These are phyloP conservation scores for Fulica atra DNA, from an alignment of 2,113 vertebrate species.

Conservation along the genomic window DNA sequence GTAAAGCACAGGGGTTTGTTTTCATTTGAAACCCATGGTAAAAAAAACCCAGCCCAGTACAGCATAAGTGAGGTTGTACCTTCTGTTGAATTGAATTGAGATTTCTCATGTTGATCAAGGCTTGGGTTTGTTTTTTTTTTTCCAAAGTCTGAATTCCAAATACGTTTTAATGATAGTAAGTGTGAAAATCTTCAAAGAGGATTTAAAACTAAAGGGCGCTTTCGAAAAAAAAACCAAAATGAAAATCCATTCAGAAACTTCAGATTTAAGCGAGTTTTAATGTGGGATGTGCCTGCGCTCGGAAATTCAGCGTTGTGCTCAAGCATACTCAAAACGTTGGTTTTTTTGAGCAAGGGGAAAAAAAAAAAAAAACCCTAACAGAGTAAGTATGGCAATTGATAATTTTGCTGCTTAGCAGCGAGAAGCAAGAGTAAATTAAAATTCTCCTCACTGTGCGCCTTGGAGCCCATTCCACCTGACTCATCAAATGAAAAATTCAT, in stretches of 20 bases:
- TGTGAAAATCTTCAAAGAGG: not conserved
- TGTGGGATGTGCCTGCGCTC: not conserved
- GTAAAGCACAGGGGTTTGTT: not conserved
- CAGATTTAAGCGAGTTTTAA: not conserved
- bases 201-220: not conserved
- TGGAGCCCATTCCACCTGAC: slow-evolving; percentile 75
- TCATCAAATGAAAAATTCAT: slow-evolving; percentile 92
- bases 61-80: not conserved
- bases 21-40: not conserved
- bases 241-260: not conserved
- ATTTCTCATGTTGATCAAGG: not conserved
- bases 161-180: not conserved
- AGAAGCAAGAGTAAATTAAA: slow-evolving; percentile 78
- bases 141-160: not conserved
- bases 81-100: not conserved
- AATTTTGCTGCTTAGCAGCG: slow-evolving; percentile 64
- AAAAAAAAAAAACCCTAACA: slow-evolving; percentile 34
- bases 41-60: not conserved
- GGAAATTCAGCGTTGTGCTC: slow-evolving; percentile 15
- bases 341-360: not conserved
- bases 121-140: not conserved
- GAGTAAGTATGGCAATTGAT: slow-evolving; percentile 58
- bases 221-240: not conserved
- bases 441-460: slow-evolving; percentile 81
- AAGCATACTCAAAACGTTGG: not conserved